Conservation (phyloP, 2,888 invertebrate genomes). For the Dusona sp. region DNA sequence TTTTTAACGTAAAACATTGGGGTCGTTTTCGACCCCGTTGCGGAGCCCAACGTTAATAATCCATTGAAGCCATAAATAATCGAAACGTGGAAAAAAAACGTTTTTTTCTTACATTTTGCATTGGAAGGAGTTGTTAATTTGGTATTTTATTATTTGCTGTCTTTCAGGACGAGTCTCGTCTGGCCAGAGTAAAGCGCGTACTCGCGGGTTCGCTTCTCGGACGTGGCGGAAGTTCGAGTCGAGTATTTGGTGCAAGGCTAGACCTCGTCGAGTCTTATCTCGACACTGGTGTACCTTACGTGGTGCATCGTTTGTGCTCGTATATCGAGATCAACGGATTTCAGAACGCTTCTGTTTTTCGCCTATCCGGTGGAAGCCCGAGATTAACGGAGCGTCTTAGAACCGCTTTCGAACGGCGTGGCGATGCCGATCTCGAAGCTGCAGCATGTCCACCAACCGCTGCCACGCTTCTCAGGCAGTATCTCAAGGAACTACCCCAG, state of each 20-base stretch:
- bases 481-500: conserved; percentile 86
- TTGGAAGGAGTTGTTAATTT: neutral
- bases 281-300: conserved; percentile 83
- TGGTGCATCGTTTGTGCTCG: conserved; percentile 84
- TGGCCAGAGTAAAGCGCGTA: conserved; percentile 83
- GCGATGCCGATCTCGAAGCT: conserved; percentile 86
- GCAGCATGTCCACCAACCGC: conserved; percentile 86
- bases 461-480: conserved; percentile 86
- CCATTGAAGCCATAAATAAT: no score
- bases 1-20: no score
- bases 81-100: neutral
- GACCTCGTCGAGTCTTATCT: conserved; percentile 81
- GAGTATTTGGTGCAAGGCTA: conserved; percentile 81
- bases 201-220: conserved; percentile 81
- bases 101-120: neutral
- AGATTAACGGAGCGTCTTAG: conserved; percentile 86
- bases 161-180: conserved; percentile 81
- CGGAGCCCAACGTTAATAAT: no score
- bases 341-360: conserved; percentile 83
- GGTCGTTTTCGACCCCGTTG: no score
- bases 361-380: conserved; percentile 86
- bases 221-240: conserved; percentile 76
- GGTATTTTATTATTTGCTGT: neutral
- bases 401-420: conserved; percentile 85
- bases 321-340: conserved; percentile 85